A percentile compares a stretch with the other conserved stretches of the same genome.
phyloP scores from a whole-genome alignment of 2,888 invertebrate genomes.

The Sesamia inferens region DNA sequence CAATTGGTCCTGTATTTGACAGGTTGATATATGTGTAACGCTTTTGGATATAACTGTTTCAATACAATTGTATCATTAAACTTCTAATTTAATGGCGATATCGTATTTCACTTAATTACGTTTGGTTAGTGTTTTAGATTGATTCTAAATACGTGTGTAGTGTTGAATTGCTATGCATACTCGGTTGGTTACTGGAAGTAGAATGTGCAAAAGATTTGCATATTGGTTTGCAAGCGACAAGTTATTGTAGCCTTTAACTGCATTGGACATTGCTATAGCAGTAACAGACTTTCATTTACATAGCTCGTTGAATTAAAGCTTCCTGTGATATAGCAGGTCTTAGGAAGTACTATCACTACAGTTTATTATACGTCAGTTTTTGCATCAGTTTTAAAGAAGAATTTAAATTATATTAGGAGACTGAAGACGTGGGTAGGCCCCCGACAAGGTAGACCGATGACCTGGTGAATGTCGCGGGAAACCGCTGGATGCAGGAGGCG shows the following conservation, averaged over 20 bases:
- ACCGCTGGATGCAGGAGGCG: too few relatives aligned
- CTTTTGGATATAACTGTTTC: constrained; percentile 67
- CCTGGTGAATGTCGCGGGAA: too few relatives aligned
- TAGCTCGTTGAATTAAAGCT: constrained; percentile 4
- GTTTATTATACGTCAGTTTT: not conserved
- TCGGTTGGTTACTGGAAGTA: constrained; percentile 36
- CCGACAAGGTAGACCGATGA: too few relatives aligned
- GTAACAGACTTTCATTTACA: constrained; percentile 26
- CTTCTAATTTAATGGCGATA: constrained; percentile 67
- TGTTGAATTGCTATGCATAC: constrained; percentile 19
- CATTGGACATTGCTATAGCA: constrained; percentile 19
- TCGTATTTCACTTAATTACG: constrained; percentile 70
- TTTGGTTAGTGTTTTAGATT: constrained; percentile 62
- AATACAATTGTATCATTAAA: constrained; percentile 71
- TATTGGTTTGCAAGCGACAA: constrained; percentile 37
- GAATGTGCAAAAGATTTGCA: constrained; percentile 48
- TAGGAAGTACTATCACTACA: not conserved
- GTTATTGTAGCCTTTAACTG: constrained; percentile 45
- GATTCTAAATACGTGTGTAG: constrained; percentile 35
- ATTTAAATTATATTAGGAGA: not conserved
- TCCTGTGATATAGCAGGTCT: constrained; percentile 3
- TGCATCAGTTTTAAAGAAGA: not conserved
- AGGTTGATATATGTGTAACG: constrained; percentile 82
- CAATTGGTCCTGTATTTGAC: constrained; percentile 87
- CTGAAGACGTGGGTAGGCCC: too few relatives aligned